Percentiles rank a stretch among this genome's conserved stretches.
Conservation (phyloP, 2,113 vertebrate species). For the Urocitellus parryii region DNA sequence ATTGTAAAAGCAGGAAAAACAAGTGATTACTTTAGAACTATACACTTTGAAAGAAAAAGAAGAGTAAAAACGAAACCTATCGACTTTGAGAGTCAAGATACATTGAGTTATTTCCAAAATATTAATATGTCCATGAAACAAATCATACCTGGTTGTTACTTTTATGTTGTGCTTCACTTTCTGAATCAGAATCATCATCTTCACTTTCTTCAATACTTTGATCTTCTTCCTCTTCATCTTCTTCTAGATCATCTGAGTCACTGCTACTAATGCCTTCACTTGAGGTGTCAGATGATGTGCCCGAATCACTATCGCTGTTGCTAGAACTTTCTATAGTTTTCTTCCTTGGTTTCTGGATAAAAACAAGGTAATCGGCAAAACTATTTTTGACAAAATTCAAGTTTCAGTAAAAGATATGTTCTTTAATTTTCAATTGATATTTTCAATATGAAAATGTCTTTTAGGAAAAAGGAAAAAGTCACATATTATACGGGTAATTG, state of each 20-base stretch:
- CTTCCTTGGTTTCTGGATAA: slow-evolving; percentile 90
- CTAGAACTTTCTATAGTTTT: slow-evolving; percentile 92
- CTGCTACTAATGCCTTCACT: slow-evolving; percentile 94
- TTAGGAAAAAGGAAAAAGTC: slow-evolving; percentile 39
- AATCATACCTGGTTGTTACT: slow-evolving; percentile 89
- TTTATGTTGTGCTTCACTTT: slow-evolving; percentile 89
- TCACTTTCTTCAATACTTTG: slow-evolving; percentile 93
- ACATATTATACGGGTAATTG: neutral
- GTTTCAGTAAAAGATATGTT: slow-evolving; percentile 33
- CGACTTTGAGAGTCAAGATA: neutral
- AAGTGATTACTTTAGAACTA: slow-evolving; percentile 22
- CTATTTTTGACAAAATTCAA: slow-evolving; percentile 39
- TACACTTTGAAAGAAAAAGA: neutral
- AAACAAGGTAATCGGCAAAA: slow-evolving; percentile 64
- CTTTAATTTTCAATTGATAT: slow-evolving; percentile 47
- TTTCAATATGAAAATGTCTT: slow-evolving; percentile 54
- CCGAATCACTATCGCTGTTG: slow-evolving; percentile 95
- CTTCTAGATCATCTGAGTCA: slow-evolving; percentile 94
- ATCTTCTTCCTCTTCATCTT: slow-evolving; percentile 95
- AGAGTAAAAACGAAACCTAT: neutral
- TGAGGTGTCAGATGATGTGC: slow-evolving; percentile 94
- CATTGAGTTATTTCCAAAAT: neutral
- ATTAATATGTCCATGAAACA: neutral
- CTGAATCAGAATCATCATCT: slow-evolving; percentile 93
- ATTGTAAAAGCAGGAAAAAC: slow-evolving; percentile 33